A percentile compares a stretch with the other conserved stretches of the same genome.
Conservation (phyloP, 2,888 invertebrate genomes). For the Microctonus hyperodae region DNA sequence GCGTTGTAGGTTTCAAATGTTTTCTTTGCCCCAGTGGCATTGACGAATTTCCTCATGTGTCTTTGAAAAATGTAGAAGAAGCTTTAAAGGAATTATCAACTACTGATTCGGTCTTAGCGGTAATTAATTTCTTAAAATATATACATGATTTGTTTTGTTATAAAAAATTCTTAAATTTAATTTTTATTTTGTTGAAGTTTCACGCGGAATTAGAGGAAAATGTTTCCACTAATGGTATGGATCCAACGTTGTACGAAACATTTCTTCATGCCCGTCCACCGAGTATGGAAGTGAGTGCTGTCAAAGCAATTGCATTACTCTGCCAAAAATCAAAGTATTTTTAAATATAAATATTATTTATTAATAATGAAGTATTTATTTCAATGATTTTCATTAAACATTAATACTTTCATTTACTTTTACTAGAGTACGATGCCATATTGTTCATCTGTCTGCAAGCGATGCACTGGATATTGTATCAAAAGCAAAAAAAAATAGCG, state of each 20-base stretch:
- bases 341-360: neutral
- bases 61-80: slow-evolving; percentile 66
- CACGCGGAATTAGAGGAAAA: slow-evolving; percentile 73
- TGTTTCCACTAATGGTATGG: slow-evolving; percentile 46
- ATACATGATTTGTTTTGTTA: slow-evolving; percentile 16
- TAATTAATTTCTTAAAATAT: slow-evolving; percentile 58
- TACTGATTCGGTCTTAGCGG: slow-evolving; percentile 71
- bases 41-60: slow-evolving; percentile 74
- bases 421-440: slow-evolving; percentile 73
- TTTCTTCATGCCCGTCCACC: slow-evolving; percentile 72
- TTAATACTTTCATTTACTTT: slow-evolving; percentile 23
- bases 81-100: slow-evolving; percentile 69
- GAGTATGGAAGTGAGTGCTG: slow-evolving; percentile 73
- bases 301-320: slow-evolving; percentile 68
- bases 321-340: slow-evolving; percentile 67
- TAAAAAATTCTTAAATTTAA: neutral
- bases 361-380: neutral
- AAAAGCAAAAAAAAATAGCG: slow-evolving; percentile 66
- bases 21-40: slow-evolving; percentile 74
- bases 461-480: slow-evolving; percentile 69
- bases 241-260: slow-evolving; percentile 70
- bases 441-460: slow-evolving; percentile 74
- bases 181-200: slow-evolving; percentile 65
- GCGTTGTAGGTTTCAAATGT: slow-evolving; percentile 79
- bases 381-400: neutral